phyloP scores from a whole-genome alignment of 2,888 invertebrate genomes.

The Auanema sp. region DNA sequence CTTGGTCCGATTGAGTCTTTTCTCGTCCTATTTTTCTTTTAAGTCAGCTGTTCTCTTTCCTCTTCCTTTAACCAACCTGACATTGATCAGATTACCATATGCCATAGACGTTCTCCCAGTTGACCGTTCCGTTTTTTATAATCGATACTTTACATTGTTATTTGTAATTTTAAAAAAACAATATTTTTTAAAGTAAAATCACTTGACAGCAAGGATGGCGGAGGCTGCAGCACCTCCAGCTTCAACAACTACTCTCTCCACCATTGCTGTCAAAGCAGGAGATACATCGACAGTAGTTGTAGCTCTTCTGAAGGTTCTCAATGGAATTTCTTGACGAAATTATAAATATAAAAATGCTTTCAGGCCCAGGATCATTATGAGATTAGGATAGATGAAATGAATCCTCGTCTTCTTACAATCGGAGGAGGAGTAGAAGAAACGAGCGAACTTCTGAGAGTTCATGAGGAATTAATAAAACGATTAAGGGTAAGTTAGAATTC shows the following conservation, averaged over 20 bases:
- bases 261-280: slow-evolving; percentile 86
- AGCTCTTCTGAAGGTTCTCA: slow-evolving; percentile 78
- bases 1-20: too few relatives aligned
- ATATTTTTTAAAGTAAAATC: not conserved
- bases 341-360: slow-evolving; percentile 27
- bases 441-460: slow-evolving; percentile 76
- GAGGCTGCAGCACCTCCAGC: slow-evolving; percentile 23
- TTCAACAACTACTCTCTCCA: slow-evolving; percentile 78
- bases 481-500: slow-evolving; percentile 73
- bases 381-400: slow-evolving; percentile 82
- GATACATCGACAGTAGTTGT: slow-evolving; percentile 80
- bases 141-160: too few relatives aligned
- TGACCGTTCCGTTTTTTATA: too few relatives aligned
- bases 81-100: too few relatives aligned
- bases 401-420: slow-evolving; percentile 80
- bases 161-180: too few relatives aligned
- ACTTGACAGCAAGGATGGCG: slow-evolving; percentile 30
- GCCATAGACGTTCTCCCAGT: too few relatives aligned
- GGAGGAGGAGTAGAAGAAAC: slow-evolving; percentile 80
- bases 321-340: not conserved
- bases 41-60: too few relatives aligned
- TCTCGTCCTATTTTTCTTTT: too few relatives aligned
- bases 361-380: slow-evolving; percentile 82
- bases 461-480: slow-evolving; percentile 81
- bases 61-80: too few relatives aligned